Evolutionary conservation across 2,113 vertebrate genomes (phyloP).

Genomic region (Hippocampus zosterae): DNA sequence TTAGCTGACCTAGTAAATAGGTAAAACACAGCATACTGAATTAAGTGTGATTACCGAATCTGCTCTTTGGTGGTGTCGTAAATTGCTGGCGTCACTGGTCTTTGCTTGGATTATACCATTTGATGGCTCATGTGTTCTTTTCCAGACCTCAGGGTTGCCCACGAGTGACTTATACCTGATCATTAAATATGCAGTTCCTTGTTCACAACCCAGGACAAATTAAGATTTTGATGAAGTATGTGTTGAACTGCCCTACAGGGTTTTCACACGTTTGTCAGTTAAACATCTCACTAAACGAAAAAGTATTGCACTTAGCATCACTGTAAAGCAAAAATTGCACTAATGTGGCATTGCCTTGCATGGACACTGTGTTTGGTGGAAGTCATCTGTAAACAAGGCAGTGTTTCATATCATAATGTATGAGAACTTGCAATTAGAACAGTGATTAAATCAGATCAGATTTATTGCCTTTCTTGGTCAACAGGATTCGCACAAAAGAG

Average conservation of each 20-base stretch:
- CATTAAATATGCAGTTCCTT: conserved; percentile 46
- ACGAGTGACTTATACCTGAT: conserved; percentile 23
- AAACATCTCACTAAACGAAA: not conserved
- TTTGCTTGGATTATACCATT: conserved; percentile 14
- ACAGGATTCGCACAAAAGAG: no score
- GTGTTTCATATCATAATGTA: not conserved
- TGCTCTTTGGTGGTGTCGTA: conserved; percentile 12
- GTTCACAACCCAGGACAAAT: conserved; percentile 56
- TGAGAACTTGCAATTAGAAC: not conserved
- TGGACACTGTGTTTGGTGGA: not conserved
- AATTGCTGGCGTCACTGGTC: conserved; percentile 12
- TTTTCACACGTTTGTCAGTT: conserved; percentile 1
- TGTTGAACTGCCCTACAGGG: conserved; percentile 47
- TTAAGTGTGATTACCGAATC: conserved; percentile 7
- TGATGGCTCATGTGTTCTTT: not conserved
- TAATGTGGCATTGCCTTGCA: not conserved
- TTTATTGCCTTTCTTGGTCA: not conserved
- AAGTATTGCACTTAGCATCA: not conserved
- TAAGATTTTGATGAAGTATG: conserved; percentile 54
- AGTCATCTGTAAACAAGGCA: not conserved
- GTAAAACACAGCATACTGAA: conserved; percentile 15
- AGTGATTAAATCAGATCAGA: not conserved
- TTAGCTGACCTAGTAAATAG: conserved; percentile 1
- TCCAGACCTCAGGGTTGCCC: conserved; percentile 21
- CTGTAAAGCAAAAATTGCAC: not conserved